Conservation (phyloP, 23 tunicate genomes). For the Ciona savignyi region DNA sequence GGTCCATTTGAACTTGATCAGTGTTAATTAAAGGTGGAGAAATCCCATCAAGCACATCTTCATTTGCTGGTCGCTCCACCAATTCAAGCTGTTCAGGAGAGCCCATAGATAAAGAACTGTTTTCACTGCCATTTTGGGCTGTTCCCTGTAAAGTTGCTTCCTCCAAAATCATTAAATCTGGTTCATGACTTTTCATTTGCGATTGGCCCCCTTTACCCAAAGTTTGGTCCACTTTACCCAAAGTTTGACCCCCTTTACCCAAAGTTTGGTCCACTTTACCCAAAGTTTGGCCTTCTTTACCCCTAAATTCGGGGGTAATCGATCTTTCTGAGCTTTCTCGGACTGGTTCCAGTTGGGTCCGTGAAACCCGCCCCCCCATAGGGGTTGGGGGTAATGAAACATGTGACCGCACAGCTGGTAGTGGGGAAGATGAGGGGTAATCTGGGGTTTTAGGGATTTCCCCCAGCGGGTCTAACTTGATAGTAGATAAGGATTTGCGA, state of each 20-base stretch:
- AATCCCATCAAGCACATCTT: not conserved
- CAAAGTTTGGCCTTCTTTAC: not conserved
- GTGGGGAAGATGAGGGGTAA: not conserved
- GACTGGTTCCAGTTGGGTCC: not conserved
- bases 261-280: not conserved
- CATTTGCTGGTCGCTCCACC: too few relatives aligned
- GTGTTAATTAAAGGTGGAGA: slow-evolving; percentile 37
- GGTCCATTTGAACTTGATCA: not conserved
- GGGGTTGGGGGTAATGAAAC: not conserved
- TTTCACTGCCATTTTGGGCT: not conserved
- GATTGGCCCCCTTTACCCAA: not conserved
- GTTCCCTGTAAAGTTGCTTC: not conserved
- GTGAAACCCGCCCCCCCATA: not conserved
- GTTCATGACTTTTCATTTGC: not conserved
- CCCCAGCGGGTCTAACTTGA: slow-evolving; percentile 17
- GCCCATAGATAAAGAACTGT: not conserved
- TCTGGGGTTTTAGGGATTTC: not conserved
- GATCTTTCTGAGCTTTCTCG: not conserved
- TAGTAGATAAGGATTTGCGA: slow-evolving; percentile 18
- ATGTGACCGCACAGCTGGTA: not conserved
- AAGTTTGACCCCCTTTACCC: not conserved
- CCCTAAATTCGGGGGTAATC: not conserved
- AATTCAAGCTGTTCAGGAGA: not conserved
- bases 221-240: not conserved
- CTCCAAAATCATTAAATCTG: too few relatives aligned